Base-by-base conservation (phyloP, 2,888 invertebrate species). In the Pammene aurita region DNA sequence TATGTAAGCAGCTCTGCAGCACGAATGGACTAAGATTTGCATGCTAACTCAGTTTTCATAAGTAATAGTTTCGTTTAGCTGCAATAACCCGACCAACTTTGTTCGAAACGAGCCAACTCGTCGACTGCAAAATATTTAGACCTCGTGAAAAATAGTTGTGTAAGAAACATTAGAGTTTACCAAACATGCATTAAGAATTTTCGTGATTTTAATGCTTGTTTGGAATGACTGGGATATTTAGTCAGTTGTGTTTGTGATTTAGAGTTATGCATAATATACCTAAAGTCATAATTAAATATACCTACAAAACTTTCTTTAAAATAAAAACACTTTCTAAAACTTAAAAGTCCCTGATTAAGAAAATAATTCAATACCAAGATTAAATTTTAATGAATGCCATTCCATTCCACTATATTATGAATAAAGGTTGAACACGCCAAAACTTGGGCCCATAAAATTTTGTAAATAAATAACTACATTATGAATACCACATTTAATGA, bases 21-120 rank as follows among this genome's bases (percentile, higher is more conserved):
- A 76, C 76, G 80, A 86, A 84, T 83, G 84, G 85, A 81, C 83
- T 78, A 81, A 84, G 88, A 90, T 89, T 90, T 91, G 87, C 89
- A 88, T 90, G 87, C 86, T 87, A 89, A 88, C 87, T 88, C 82
- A 78, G 85, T 86, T 89, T 86, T 85, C 85, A 84, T 88, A 87
- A 89, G 85, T 90, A 88, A 88, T 80, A 79, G 78, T 79, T 78
- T 85, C 87, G 85, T 86, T 85, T 83, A 81, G 81, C 86, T 81
- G 77, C 84, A 85, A 87, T 85, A 85, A 85, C 81, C 81, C 80
- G 77, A 74, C 75, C 74, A 87, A 85, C 81, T 87, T 86, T 76
- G 79, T 78, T 77, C 75, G 70, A 72, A 86, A 85, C 81, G 84
- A 84, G 80, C 81, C 73, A 85, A 86, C 82, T 87, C 26, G 81